These are phyloP conservation scores for Myathropa florea DNA, from an alignment of 2,888 invertebrate genomes.

Conservation along the genomic window DNA sequence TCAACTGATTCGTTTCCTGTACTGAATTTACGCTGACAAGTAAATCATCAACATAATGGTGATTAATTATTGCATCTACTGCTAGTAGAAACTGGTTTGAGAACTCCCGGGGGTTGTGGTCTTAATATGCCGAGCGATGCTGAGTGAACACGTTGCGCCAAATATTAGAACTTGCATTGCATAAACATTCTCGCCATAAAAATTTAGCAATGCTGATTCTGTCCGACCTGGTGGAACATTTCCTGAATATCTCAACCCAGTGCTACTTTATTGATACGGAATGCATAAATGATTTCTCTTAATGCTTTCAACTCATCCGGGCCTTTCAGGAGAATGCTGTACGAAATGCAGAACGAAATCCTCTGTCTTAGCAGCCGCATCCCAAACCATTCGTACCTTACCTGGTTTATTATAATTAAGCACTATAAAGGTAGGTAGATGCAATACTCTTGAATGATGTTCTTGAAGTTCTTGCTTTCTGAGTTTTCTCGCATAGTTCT, in stretches of 20 bases:
- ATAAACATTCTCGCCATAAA: too few relatives aligned
- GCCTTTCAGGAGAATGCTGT: too few relatives aligned
- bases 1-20: slow-evolving; percentile 36
- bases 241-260: too few relatives aligned
- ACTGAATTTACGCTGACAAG: slow-evolving; percentile 68
- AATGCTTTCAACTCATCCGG: too few relatives aligned
- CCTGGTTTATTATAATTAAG: slow-evolving; percentile 73
- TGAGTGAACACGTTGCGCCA: slow-evolving; percentile 61
- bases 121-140: slow-evolving; percentile 65
- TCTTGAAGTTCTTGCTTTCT: slow-evolving; percentile 8
- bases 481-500: slow-evolving; percentile 43
- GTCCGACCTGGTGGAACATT: too few relatives aligned
- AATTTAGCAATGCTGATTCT: too few relatives aligned
- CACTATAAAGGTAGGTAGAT: slow-evolving; percentile 70
- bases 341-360: too few relatives aligned
- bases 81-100: slow-evolving; percentile 61
- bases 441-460: slow-evolving; percentile 69
- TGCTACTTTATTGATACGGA: too few relatives aligned
- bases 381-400: too few relatives aligned
- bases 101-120: slow-evolving; percentile 69
- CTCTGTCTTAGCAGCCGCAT: too few relatives aligned
- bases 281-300: too few relatives aligned
- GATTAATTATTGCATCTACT: slow-evolving; percentile 61
- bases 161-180: slow-evolving; percentile 66
- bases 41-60: slow-evolving; percentile 73